A percentile compares a stretch with the other conserved stretches of the same genome.
These are phyloP conservation scores for Drosophila parabipectinata DNA, from an alignment of 1,140 invertebrate genomes.

Conservation along the genomic window DNA sequence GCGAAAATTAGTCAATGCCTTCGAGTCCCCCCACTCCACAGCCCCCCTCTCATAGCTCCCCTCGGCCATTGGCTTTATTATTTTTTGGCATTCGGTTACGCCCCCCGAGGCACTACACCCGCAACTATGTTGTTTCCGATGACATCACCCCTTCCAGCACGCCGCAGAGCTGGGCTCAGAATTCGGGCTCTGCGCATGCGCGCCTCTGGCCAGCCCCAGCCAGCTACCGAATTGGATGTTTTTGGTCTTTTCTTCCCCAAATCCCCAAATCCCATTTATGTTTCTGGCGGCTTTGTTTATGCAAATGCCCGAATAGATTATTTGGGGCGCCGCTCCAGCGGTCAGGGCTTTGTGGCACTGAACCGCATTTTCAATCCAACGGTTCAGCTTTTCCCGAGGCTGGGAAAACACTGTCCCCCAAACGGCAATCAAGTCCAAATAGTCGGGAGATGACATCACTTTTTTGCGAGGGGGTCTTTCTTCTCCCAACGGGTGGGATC, in stretches of 20 bases:
- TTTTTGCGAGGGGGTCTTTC: constrained; percentile 28
- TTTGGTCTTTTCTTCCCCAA: constrained; percentile 18
- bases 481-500: constrained; percentile 47
- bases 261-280: background rate
- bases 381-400: constrained; percentile 20
- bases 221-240: constrained; percentile 47
- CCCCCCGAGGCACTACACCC: constrained; percentile 50
- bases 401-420: constrained; percentile 47
- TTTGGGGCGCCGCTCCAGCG: constrained; percentile 45
- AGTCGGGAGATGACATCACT: constrained; percentile 59
- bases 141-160: constrained; percentile 58
- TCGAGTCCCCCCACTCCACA: background rate
- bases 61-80: constrained; percentile 35
- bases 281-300: constrained; percentile 34
- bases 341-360: background rate
- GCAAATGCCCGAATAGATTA: constrained; percentile 43
- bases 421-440: constrained; percentile 17
- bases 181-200: constrained; percentile 68
- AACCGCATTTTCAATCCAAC: constrained; percentile 38
- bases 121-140: constrained; percentile 53
- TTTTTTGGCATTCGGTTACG: constrained; percentile 53
- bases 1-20: constrained; percentile 76
- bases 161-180: constrained; percentile 17
- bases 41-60: constrained; percentile 2
- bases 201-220: constrained; percentile 2